These are phyloP conservation scores for Trichomycterus rosablanca DNA, from an alignment of 2,113 vertebrate genomes.

Conservation along the genomic window DNA sequence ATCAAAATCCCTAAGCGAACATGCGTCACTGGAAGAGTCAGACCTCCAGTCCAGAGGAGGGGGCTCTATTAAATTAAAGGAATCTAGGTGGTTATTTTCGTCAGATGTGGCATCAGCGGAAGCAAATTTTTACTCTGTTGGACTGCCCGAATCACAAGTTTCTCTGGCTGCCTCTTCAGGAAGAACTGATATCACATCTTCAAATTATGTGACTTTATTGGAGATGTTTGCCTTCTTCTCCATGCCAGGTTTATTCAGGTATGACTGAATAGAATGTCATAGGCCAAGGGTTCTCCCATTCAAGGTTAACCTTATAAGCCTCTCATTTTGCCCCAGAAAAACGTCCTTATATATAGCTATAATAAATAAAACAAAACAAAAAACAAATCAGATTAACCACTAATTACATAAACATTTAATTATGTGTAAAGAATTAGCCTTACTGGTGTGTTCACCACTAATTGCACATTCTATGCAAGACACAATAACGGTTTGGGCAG, in stretches of 20 bases:
- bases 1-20: slow-evolving; percentile 51
- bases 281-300: neutral
- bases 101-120: neutral
- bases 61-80: slow-evolving; percentile 60
- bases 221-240: slow-evolving; percentile 3
- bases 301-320: neutral
- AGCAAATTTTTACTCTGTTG: neutral
- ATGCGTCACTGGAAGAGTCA: slow-evolving; percentile 64
- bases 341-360: too few species aligned
- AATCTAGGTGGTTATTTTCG: slow-evolving; percentile 44
- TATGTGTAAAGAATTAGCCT: too few species aligned
- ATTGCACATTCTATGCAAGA: too few species aligned
- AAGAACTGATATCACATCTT: neutral
- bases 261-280: too few species aligned
- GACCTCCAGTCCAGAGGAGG: slow-evolving; percentile 74
- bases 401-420: too few species aligned
- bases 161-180: neutral
- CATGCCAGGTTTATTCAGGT: slow-evolving; percentile 17
- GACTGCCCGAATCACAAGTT: neutral
- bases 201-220: neutral
- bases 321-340: neutral
- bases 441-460: too few species aligned
- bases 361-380: too few species aligned
- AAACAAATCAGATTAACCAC: too few species aligned
- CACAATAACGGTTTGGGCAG: too few species aligned